Base-by-base conservation (phyloP, 92 coral and sea anemone species). In the Parazoanthus darwini region DNA sequence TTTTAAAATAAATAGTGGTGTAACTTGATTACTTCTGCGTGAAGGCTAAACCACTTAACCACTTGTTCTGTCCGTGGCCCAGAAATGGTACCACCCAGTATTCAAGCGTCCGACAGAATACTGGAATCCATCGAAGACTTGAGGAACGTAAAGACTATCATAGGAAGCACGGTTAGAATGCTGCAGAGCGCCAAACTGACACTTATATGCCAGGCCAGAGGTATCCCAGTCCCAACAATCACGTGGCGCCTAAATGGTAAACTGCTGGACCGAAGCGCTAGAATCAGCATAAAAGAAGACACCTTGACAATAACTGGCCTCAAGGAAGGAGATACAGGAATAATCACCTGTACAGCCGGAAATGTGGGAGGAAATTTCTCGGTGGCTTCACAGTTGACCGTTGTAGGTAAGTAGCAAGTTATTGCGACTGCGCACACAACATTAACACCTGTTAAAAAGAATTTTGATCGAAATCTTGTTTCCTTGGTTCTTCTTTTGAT, bases 221-320 rank as follows among this genome's bases (percentile, higher is more conserved):
- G 93, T 1, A 88, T 94, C 68, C 98, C 98, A 86, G 80, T 81
- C 54, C 96, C 98, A 48, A 23, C 88, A 48, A 92, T 91, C 86
- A 67, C 87, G 76, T 95, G 96, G 96, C 79, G 75, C 5, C 63
- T 48, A 23, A 88, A 87, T 79, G 90, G 89, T n/a, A 89, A 89
- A 74, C 91, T 89, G 78, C 86, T 95, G 38, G 74, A 80, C 8
- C 18, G 59, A n/a, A 85, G 93, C 8, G 88, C 71, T 22, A 80
- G 92, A 70, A 77, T 86, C 46, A 15, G 77, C 25, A 72, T 93
- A 22, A 25, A 73, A 51, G 93, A 88, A 43, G 89, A 81, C 59
- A 80, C 91, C 1, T 89, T 95, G 56, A 74, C 92, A 48, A 88
- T 93, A 33, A 82, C 77, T 51, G 65, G 67, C 48, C 88, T 88